Conservation (phyloP, 2,888 invertebrate species). For the Tachina fera region DNA sequence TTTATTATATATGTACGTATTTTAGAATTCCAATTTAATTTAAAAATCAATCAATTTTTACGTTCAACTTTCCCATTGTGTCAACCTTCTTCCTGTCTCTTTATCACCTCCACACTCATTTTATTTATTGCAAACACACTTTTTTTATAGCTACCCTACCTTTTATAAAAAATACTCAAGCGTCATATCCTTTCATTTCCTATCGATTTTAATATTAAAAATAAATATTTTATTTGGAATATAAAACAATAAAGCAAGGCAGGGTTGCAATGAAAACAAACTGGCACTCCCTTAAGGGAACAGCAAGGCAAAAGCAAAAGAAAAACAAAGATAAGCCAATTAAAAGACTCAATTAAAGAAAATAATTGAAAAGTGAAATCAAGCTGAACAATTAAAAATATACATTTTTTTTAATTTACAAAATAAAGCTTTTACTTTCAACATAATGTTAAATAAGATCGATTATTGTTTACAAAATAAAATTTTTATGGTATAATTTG, state of each 20-base stretch:
- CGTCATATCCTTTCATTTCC: slow-evolving; percentile 37
- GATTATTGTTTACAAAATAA: neutral
- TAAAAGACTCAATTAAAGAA: slow-evolving; percentile 3
- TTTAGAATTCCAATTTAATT: no score
- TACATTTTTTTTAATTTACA: neutral
- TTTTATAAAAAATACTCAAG: slow-evolving; percentile 15
- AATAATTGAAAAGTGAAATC: slow-evolving; percentile 4
- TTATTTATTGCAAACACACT: neutral
- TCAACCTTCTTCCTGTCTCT: neutral
- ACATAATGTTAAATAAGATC: neutral
- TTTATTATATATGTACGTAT: no score
- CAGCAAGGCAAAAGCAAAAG: neutral
- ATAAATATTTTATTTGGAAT: slow-evolving; percentile 28
- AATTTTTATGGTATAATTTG: slow-evolving; percentile 39
- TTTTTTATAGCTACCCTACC: neutral
- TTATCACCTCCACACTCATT: neutral
- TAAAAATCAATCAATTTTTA: neutral
- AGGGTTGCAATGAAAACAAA: slow-evolving; percentile 22
- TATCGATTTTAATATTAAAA: slow-evolving; percentile 47
- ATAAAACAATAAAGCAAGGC: slow-evolving; percentile 32
- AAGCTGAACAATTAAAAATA: neutral
- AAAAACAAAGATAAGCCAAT: neutral
- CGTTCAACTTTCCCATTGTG: neutral
- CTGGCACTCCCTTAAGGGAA: slow-evolving; percentile 37
- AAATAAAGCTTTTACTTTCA: slow-evolving; percentile 31